Base-by-base conservation (phyloP, 2,888 invertebrate genomes). In the Lypha dubia region DNA sequence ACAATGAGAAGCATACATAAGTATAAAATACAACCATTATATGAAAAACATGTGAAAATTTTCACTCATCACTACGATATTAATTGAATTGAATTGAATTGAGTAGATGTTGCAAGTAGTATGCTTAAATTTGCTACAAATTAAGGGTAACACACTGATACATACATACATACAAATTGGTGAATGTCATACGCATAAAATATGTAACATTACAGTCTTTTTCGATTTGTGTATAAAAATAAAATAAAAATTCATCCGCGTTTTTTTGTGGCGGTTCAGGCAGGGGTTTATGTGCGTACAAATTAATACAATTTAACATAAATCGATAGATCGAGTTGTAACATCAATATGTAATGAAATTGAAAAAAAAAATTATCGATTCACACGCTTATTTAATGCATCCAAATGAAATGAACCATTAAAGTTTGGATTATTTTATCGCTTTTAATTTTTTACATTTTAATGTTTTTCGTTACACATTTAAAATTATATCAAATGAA, bases 311-410 rank as follows among this genome's bases (percentile, higher is more conserved):
- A 49, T 3, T 46, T 17, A 41, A 28, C 20, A 24, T 20, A 24
- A 44, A 38, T 73, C 35, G 11, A 79, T 56, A 28, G n/a, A n/a
- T n/a, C n/a, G n/a, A n/a, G 53, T 5, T 76, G 35, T 46, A 11
- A 46, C n/a, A 35, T 28, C 24, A 46, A 60, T 58, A n/a, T n/a
- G n/a, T n/a, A 83, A 79, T 71, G 51, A 60, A 35, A 73, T 77
- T 62, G 8, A 46, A 58, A 51, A 46, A 58, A 51, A 28, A 65
- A 79, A 71, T 63, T 71, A 74, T 49, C 71, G 73, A 73, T 81
- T 81, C 77, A 77, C 81, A 82, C 76, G 73, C 76, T n/a, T 68
- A 81, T 79, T 79, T 76, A 81, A 60, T 73, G 67, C 77, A 68
- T 62, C 68, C 53, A 82, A 68, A 85, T 81, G 58, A 81, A 38